A percentile compares a stretch with the other conserved stretches of the same genome.
These are phyloP conservation scores for Poecile atricapillus DNA, from an alignment of 2,113 vertebrate species.

Conservation along the genomic window DNA sequence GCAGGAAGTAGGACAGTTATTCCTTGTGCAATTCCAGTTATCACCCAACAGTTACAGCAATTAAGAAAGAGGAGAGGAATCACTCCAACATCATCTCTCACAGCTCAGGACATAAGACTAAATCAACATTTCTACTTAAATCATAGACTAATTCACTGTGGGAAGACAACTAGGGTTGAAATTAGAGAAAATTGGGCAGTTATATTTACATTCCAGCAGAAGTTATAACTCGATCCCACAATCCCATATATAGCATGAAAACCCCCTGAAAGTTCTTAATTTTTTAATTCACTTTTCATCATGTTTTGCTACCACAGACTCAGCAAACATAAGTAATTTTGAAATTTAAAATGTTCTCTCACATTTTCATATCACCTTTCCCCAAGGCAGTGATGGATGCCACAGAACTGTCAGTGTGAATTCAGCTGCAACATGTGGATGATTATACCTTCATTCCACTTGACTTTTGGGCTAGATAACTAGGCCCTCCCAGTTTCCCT, in stretches of 20 bases:
- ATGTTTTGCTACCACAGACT: neutral
- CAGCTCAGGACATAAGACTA: neutral
- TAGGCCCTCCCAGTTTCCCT: neutral
- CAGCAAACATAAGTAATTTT: neutral
- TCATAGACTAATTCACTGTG: neutral
- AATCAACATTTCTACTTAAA: neutral
- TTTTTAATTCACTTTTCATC: neutral
- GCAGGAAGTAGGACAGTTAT: neutral
- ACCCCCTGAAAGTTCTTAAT: neutral
- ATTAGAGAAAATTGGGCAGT: neutral
- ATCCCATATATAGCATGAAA: neutral
- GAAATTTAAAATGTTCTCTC: neutral
- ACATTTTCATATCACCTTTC: neutral
- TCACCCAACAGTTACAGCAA: fast-evolving
- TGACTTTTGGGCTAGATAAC: neutral
- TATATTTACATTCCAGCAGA: neutral
- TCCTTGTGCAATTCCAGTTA: neutral
- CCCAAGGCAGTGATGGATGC: neutral
- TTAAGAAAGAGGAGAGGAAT: neutral
- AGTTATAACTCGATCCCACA: neutral
- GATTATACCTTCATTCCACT: neutral
- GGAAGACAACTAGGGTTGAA: neutral
- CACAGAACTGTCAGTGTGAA: neutral
- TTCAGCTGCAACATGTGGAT: neutral
- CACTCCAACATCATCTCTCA: neutral